Evolutionary conservation across 2,888 invertebrate species (phyloP), one percentile per base, ranked within the genome.

Genomic region (Rhodophaea formosa): DNA sequence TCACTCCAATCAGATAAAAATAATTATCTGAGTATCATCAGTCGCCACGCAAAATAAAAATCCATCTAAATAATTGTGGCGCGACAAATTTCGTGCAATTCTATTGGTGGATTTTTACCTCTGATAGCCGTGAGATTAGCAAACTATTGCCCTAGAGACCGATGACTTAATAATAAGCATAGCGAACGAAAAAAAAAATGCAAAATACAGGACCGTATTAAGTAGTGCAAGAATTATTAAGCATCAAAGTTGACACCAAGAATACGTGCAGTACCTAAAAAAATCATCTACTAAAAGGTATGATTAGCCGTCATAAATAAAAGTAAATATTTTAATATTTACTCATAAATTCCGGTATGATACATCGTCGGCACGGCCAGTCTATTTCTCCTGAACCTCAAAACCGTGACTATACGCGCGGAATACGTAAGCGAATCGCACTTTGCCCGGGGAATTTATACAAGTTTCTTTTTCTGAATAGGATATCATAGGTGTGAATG

Each of bases 301-400:
- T 39, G 39, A 39, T 39, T 10, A 39, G 6, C 39, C 12, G 15
- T 47, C 16, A 14, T 7, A 45, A 39, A n/a, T 16, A 35, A 16
- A 15, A 10, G 23, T 47, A 15, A 10, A 7, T 51, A 51, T 51
- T 35, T 51, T 51, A 51, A 51, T 51, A 51, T 51, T 51, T 42
- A 16, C 39, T 42, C 47, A 56, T 56, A 56, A 56, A 56, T 56
- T 56, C 42, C 14, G 51, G 10, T 44, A 56, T 56, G 56, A 56
- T 56, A 56, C 39, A 56, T 39, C 29, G 56, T 42, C 47, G 42
- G 42, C 47, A 23, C 47, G 42, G 29, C 49, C 49, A 49, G 47
- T 56, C 49, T 56, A 56, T 49, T 35, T 46, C 39, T 47, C 47
- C 46, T 42, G 39, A 47, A 56, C 47, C 47, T 56, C 56, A 45